Percentiles rank a stretch among this genome's conserved stretches.
phyloP scores from a whole-genome alignment of 2,888 invertebrate genomes.

The Dorcus hopei region DNA sequence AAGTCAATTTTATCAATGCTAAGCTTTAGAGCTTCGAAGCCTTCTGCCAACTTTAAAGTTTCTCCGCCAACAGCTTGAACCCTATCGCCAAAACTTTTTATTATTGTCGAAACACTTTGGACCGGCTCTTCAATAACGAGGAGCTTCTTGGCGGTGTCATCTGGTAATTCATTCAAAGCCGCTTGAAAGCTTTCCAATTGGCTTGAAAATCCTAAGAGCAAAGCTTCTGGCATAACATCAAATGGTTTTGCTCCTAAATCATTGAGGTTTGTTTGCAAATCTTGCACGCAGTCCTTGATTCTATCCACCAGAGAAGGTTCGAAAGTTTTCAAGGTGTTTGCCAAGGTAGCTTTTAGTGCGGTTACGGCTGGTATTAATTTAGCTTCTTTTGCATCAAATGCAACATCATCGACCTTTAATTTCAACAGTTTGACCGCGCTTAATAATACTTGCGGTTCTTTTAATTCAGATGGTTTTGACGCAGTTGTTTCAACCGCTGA shows the following conservation, averaged over 20 bases:
- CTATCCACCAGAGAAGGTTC: no score
- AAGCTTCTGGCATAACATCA: background rate
- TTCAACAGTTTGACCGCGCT: no score
- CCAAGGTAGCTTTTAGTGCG: no score
- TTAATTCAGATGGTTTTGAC: no score
- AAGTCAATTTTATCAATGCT: constrained; percentile 1
- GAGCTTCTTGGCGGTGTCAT: no score
- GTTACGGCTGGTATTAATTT: no score
- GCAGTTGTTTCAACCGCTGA: background rate
- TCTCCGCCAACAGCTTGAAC: background rate
- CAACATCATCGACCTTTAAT: no score
- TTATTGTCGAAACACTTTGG: background rate
- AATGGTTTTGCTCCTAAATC: constrained; percentile 19
- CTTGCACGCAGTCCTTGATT: no score
- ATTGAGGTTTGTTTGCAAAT: constrained; percentile 20
- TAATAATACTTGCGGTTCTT: no score
- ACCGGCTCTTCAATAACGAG: background rate
- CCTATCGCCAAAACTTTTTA: background rate
- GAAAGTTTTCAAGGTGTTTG: no score
- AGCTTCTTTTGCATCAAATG: no score
- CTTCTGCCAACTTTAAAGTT: background rate
- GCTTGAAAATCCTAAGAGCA: background rate
- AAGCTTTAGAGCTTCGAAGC: background rate
- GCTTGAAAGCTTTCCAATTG: background rate
- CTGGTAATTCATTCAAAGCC: no score